Percentiles rank a stretch among this genome's conserved stretches.
These are phyloP conservation scores for Leptinotarsa haldemani DNA, from an alignment of 2,888 invertebrate genomes.

Conservation along the genomic window DNA sequence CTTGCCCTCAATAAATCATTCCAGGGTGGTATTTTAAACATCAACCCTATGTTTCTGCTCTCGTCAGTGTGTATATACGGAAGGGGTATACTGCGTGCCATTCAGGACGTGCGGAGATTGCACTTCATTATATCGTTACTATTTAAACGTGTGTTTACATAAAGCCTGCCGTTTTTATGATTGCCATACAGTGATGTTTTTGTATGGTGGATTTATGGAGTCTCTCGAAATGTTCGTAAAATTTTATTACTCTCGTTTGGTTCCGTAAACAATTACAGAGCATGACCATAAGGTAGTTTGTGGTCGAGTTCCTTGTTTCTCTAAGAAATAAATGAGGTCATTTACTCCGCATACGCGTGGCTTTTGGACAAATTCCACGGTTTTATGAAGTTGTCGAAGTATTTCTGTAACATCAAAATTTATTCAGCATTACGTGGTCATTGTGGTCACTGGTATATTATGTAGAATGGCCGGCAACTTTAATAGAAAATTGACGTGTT, in stretches of 20 bases:
- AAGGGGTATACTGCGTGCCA: constrained; percentile 40
- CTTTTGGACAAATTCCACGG: constrained; percentile 17
- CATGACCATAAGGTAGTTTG: constrained; percentile 15
- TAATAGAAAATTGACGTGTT: too few species aligned
- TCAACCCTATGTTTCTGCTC: constrained; percentile 45
- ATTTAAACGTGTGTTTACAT: constrained; percentile 33
- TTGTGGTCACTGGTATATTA: not conserved
- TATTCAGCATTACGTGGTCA: not conserved
- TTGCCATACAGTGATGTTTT: constrained; percentile 31
- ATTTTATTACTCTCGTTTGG: constrained; percentile 32
- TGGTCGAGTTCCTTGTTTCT: constrained; percentile 18
- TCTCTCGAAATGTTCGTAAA: constrained; percentile 31
- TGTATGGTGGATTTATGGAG: constrained; percentile 32
- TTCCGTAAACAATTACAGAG: constrained; percentile 37
- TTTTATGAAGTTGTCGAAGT: not conserved
- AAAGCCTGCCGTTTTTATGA: constrained; percentile 29
- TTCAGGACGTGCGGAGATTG: constrained; percentile 28
- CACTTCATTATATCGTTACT: constrained; percentile 44
- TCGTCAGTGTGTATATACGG: constrained; percentile 38
- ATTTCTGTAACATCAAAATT: not conserved
- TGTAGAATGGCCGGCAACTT: too few species aligned
- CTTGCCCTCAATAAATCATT: constrained; percentile 52
- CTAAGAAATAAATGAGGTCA: constrained; percentile 12
- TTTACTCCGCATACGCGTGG: constrained; percentile 13
- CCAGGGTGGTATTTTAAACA: constrained; percentile 43